phyloP scores from a whole-genome alignment of 2,113 vertebrate genomes.

The Cheirogaleus medius region DNA sequence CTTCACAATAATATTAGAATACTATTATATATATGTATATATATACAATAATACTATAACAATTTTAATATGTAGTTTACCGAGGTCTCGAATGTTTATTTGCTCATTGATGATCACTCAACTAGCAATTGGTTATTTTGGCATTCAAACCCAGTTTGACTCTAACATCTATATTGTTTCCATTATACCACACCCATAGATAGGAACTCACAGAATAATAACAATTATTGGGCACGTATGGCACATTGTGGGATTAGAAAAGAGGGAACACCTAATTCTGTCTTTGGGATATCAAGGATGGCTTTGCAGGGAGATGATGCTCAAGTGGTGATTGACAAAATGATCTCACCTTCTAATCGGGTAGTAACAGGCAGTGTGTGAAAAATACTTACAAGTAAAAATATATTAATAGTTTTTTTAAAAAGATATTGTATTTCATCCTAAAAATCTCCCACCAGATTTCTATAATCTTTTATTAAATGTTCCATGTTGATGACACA shows the following conservation, averaged over 20 bases:
- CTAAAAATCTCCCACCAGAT: not conserved
- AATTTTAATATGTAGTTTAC: not conserved
- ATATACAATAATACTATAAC: not conserved
- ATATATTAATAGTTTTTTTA: not conserved
- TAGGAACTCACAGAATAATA: not conserved
- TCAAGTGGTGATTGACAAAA: not conserved
- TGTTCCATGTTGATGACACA: not conserved
- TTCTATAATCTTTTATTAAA: not conserved
- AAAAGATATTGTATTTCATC: not conserved
- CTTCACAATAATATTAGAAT: not conserved
- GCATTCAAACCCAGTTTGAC: not conserved
- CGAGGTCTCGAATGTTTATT: not conserved
- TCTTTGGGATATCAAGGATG: not conserved
- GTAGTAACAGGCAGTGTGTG: not conserved
- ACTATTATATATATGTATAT: no score
- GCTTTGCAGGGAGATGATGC: not conserved
- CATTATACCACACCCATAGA: not conserved
- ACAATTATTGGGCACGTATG: not conserved
- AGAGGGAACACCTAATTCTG: not conserved
- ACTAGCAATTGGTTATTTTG: not conserved
- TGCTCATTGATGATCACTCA: not conserved
- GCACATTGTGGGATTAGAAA: not conserved
- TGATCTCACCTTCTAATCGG: not conserved
- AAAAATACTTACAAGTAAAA: not conserved
- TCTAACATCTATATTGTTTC: not conserved